These are phyloP conservation scores for Ophioninae sp. DNA, from an alignment of 2,888 invertebrate genomes.

Conservation along the genomic window DNA sequence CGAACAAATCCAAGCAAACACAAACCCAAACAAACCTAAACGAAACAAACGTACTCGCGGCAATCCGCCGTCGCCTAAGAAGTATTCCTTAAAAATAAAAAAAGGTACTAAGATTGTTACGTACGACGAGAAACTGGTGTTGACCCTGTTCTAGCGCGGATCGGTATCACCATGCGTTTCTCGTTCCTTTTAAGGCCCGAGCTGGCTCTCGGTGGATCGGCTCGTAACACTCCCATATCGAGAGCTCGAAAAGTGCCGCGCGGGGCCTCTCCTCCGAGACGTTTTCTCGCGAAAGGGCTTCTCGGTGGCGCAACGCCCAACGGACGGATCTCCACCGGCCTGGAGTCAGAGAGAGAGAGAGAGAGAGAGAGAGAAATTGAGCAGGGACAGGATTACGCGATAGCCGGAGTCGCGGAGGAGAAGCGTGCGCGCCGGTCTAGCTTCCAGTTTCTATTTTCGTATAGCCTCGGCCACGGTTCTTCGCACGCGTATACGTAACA, in stretches of 20 bases:
- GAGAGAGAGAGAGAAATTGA: background rate
- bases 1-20: no score
- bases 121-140: background rate
- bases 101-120: background rate
- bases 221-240: conserved; percentile 57
- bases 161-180: background rate
- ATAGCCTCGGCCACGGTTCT: conserved; percentile 14
- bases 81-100: no score
- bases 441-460: conserved; percentile 59
- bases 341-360: conserved; percentile 33
- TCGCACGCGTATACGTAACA: conserved; percentile 3
- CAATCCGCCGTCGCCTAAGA: no score
- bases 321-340: background rate
- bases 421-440: conserved; percentile 21
- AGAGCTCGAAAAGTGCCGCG: conserved; percentile 38
- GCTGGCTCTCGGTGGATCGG: conserved; percentile 6
- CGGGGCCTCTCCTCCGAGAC: background rate
- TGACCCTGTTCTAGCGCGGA: background rate
- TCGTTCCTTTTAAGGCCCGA: conserved; percentile 50
- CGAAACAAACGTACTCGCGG: background rate
- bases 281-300: conserved; percentile 35
- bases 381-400: conserved; percentile 48
- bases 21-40: no score
- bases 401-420: conserved; percentile 28
- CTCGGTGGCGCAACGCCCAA: conserved; percentile 45